A percentile compares a stretch with the other conserved stretches of the same genome.
These are phyloP conservation scores for Florisuga fusca DNA, from an alignment of 2,797 vertebrate genomes.

Conservation along the genomic window DNA sequence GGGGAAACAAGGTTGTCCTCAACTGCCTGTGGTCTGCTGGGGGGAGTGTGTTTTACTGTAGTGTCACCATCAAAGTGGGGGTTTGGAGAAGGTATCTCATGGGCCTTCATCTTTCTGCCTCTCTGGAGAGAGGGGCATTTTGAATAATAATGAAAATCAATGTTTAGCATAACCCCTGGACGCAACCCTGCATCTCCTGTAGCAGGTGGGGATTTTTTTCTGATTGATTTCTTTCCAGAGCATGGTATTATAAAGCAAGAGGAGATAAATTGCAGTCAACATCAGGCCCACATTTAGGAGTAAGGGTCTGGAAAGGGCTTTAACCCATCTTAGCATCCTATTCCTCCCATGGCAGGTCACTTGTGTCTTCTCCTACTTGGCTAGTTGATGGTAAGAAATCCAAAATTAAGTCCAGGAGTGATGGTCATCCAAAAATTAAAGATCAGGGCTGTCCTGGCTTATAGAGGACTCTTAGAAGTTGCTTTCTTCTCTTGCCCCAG, in stretches of 20 bases:
- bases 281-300: neutral
- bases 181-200: too few relatives aligned
- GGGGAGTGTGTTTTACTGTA: neutral
- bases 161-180: neutral
- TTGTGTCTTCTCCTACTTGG: neutral
- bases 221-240: neutral
- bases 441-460: neutral
- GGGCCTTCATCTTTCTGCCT: neutral
- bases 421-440: neutral
- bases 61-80: neutral
- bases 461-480: neutral
- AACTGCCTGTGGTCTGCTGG: rapidly evolving
- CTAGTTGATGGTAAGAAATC: neutral
- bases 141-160: neutral
- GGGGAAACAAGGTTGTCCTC: neutral
- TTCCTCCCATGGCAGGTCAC: neutral
- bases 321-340: rapidly evolving
- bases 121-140: neutral
- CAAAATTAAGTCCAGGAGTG: neutral
- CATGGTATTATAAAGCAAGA: neutral
- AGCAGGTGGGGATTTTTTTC: neutral
- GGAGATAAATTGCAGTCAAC: neutral
- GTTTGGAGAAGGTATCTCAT: neutral
- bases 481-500: neutral
- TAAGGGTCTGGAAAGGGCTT: neutral